A percentile compares a stretch with the other conserved stretches of the same genome.
phyloP scores from a whole-genome alignment of 2,797 vertebrate species.

The Mallotus villosus region DNA sequence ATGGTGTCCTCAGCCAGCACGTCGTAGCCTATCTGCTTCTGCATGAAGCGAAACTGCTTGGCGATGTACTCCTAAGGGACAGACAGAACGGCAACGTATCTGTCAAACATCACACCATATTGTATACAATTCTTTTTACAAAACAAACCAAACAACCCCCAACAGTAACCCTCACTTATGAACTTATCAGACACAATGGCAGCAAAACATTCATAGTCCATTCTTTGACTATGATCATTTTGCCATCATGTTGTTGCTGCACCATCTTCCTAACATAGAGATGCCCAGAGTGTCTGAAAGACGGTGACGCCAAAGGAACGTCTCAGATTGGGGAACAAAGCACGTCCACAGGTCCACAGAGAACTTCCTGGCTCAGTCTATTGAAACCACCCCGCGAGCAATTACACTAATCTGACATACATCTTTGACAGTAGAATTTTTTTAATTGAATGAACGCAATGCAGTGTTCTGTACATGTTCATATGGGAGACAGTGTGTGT shows the following conservation, averaged over 20 bases:
- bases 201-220: neutral
- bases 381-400: conserved; percentile 15
- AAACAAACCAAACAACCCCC: neutral
- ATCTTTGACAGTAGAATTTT: neutral
- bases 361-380: conserved; percentile 3
- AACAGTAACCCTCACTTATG: neutral
- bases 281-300: too few relatives aligned
- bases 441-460: neutral
- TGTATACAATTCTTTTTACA: neutral
- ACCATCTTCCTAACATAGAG: too few relatives aligned
- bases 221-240: neutral
- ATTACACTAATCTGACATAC: conserved; percentile 1
- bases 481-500: neutral
- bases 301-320: neutral
- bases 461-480: neutral
- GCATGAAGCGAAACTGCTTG: conserved; percentile 99
- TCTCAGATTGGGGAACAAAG: neutral
- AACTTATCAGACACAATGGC: neutral
- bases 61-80: conserved; percentile 92
- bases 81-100: conserved; percentile 23
- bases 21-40: conserved; percentile 98
- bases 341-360: neutral
- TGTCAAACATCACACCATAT: conserved; percentile 10
- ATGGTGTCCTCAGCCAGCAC: conserved; percentile 98
- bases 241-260: too few relatives aligned